Evolutionary conservation across 2,888 invertebrate species (phyloP), one percentile per base, ranked within the genome.

Genomic region (Tromatobia lineatoria): DNA sequence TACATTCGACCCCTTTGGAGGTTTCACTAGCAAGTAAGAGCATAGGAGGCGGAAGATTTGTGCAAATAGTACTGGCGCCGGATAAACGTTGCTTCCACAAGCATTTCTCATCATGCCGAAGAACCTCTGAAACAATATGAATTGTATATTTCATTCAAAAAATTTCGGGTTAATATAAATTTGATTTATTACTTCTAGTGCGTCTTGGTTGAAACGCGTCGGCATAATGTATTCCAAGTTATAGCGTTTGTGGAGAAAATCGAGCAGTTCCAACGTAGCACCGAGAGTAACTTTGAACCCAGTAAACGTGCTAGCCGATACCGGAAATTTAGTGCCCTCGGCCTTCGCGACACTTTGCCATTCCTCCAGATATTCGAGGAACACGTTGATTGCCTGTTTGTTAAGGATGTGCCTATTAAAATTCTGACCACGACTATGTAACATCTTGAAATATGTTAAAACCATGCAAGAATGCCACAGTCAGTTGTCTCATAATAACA

Each of bases 151-250:
- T 52, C 52, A 52, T 52, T 8, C 7, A 8, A 8, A 52, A 18
- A 52, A 52, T 8, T 52, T 52, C 20, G 2, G 8, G 18, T 52
- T 8, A 20, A 20, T 52, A 20, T 52, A 52, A 52, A 18, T 18
- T 52, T n/a, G 1, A 20, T 23, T 38, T 38, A 45, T 70, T 52
- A 52, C 70, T 38, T 70, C 70, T n/a, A 70, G 20, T 15, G 70
- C 70, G 29, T 86, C 85, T 64, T 86, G 85, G 38, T 77, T 83
- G 10, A 85, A 64, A 2, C 81, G 64, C 8, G 67, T 8, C 10
- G 83, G 85, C 80, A 86, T 85, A 6, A 85, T 20, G 69, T 59
- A 86, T 11, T 84, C 52, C 64, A 67, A 81, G n/a, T 73, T 11
- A 25, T 52, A 71, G 1, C 80, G 52, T 1, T 73, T 50, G 15